These are phyloP conservation scores for Parotia lawesii DNA, from an alignment of 2,113 vertebrate genomes.

Conservation along the genomic window DNA sequence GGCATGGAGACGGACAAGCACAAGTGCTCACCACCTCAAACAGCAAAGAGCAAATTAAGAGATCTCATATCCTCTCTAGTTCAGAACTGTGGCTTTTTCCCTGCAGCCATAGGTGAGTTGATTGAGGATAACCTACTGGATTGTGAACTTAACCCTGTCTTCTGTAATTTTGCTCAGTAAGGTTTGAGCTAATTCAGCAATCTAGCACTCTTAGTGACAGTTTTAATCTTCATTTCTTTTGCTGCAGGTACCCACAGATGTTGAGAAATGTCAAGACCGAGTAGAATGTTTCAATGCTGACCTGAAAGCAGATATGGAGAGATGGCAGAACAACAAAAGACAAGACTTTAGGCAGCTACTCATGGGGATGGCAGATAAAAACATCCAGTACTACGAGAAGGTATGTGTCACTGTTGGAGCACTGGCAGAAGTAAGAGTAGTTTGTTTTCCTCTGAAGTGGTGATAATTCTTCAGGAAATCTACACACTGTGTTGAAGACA, in stretches of 20 bases:
- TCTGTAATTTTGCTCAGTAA: neutral
- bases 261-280: constrained; percentile 94
- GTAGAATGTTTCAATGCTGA: constrained; percentile 97
- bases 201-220: neutral
- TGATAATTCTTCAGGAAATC: neutral
- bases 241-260: constrained; percentile 84
- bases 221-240: neutral
- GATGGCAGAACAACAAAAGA: constrained; percentile 95
- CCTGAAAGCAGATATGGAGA: constrained; percentile 96
- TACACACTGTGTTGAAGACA: neutral
- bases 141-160: neutral
- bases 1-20: neutral
- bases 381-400: constrained; percentile 96
- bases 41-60: neutral
- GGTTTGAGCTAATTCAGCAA: neutral
- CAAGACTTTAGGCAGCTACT: constrained; percentile 96
- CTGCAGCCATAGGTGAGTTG: neutral
- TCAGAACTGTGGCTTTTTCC: neutral
- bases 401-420: constrained; percentile 55
- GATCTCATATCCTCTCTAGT: neutral
- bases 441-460: neutral
- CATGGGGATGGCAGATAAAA: constrained; percentile 92
- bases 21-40: neutral
- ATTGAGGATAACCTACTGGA: neutral
- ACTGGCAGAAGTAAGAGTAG: neutral